These are phyloP conservation scores for Microchrysa polita DNA, from an alignment of 2,888 invertebrate species.

Conservation along the genomic window DNA sequence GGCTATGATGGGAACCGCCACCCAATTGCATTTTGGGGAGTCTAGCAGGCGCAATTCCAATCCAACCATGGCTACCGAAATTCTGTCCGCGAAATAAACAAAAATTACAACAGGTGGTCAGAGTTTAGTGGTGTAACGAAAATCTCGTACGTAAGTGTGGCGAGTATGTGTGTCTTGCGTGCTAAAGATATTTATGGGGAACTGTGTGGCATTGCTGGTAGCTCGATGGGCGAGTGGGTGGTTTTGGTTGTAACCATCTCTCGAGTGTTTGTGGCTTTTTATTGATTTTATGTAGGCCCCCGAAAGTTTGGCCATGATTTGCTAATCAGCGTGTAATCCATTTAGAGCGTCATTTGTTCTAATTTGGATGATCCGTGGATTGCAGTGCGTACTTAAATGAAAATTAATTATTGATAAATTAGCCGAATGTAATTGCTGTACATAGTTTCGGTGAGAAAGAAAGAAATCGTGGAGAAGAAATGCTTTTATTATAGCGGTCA, in stretches of 20 bases:
- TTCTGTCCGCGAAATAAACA: neutral
- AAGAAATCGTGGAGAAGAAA: no score
- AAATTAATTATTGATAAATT: no score
- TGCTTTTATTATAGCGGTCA: no score
- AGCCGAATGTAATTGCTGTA: no score
- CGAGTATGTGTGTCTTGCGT: neutral
- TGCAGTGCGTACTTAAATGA: no score
- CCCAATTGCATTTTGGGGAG: neutral
- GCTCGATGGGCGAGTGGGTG: neutral
- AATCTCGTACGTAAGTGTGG: no score
- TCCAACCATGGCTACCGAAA: neutral
- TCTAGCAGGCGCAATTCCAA: neutral
- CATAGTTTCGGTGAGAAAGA: no score
- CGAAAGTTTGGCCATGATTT: constrained; percentile 4
- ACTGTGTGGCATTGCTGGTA: neutral
- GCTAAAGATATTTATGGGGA: neutral
- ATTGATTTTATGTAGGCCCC: constrained; percentile 8
- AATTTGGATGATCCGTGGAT: neutral
- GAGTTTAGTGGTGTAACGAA: neutral
- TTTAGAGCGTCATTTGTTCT: neutral
- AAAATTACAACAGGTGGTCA: neutral
- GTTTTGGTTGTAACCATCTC: no score
- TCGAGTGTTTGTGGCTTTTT: neutral
- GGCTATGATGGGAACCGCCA: neutral
- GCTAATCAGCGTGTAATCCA: constrained; percentile 2